phyloP scores from a whole-genome alignment of 2,113 vertebrate species.

The Chaenogobius annularis region DNA sequence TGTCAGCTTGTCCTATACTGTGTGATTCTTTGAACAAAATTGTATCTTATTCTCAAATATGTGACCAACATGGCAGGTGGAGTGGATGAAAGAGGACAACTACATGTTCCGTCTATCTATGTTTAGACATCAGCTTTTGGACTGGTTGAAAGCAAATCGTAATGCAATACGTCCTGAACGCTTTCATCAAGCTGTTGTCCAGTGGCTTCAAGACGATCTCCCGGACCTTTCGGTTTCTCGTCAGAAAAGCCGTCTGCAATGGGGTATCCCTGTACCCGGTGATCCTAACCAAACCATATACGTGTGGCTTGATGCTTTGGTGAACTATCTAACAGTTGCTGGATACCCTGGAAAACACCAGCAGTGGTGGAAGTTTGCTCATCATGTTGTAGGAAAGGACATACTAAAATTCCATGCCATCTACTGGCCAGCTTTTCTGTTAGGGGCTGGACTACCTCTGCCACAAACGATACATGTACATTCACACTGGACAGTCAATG shows the following conservation, averaged over 20 bases:
- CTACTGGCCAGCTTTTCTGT: constrained; percentile 94
- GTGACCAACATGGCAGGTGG: constrained; percentile 74
- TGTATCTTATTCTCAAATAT: not conserved
- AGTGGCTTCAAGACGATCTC: constrained; percentile 87
- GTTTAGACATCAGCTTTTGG: constrained; percentile 77
- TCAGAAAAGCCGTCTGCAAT: constrained; percentile 84
- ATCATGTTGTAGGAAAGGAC: constrained; percentile 92
- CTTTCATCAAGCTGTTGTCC: constrained; percentile 78
- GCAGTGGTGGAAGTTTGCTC: constrained; percentile 78
- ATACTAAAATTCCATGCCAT: constrained; percentile 94
- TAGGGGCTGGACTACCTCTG: constrained; percentile 83
- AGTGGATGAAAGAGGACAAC: constrained; percentile 95
- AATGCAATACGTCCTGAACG: constrained; percentile 76
- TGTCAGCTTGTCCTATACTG: not conserved
- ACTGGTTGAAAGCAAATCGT: constrained; percentile 83
- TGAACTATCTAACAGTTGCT: constrained; percentile 89
- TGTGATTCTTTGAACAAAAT: not conserved
- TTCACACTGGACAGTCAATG: constrained; percentile 91
- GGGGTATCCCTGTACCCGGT: constrained; percentile 90
- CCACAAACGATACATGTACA: constrained; percentile 86
- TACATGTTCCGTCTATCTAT: constrained; percentile 91
- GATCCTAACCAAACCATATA: constrained; percentile 89
- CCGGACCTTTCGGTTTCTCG: constrained; percentile 92
- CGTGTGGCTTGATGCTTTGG: constrained; percentile 94
- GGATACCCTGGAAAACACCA: constrained; percentile 83